phyloP scores from a whole-genome alignment of 2,888 invertebrate genomes.

The Pherbina coryleti region DNA sequence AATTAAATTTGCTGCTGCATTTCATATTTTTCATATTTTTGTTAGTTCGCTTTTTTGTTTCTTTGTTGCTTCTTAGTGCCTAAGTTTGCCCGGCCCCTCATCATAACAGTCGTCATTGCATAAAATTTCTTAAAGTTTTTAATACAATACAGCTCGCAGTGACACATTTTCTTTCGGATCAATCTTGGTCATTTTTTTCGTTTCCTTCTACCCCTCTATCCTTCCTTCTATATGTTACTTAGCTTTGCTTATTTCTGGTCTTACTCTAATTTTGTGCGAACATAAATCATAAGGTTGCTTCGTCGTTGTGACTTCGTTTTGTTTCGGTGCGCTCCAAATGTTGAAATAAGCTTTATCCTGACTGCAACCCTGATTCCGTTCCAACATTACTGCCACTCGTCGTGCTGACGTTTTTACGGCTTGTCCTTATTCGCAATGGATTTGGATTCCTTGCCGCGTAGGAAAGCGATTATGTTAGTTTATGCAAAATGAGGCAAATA shows the following conservation, averaged over 20 bases:
- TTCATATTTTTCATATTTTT: neutral
- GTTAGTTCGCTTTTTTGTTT: too few relatives aligned
- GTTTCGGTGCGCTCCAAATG: neutral
- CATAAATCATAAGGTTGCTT: constrained; percentile 34
- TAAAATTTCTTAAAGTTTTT: constrained; percentile 7
- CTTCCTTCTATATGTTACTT: neutral
- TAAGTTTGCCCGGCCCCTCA: too few relatives aligned
- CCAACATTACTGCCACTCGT: neutral
- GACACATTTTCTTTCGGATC: neutral
- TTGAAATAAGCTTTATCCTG: constrained; percentile 20
- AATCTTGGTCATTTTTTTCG: neutral
- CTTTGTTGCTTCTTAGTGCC: too few relatives aligned
- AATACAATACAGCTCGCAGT: too few relatives aligned
- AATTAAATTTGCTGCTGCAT: constrained; percentile 26
- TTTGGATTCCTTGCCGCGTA: neutral
- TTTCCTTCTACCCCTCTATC: neutral
- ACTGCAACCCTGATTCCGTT: neutral
- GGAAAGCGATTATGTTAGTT: constrained; percentile 32
- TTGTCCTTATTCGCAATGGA: neutral
- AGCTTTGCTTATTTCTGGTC: neutral
- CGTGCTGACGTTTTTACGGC: neutral
- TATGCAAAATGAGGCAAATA: constrained; percentile 26
- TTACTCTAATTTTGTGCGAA: constrained; percentile 30
- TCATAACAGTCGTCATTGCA: too few relatives aligned
- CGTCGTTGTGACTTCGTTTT: constrained; percentile 18